Percentiles rank a stretch among this genome's conserved stretches.
Conservation (phyloP, 2,113 vertebrate species). For the Oriolus oriolus region DNA sequence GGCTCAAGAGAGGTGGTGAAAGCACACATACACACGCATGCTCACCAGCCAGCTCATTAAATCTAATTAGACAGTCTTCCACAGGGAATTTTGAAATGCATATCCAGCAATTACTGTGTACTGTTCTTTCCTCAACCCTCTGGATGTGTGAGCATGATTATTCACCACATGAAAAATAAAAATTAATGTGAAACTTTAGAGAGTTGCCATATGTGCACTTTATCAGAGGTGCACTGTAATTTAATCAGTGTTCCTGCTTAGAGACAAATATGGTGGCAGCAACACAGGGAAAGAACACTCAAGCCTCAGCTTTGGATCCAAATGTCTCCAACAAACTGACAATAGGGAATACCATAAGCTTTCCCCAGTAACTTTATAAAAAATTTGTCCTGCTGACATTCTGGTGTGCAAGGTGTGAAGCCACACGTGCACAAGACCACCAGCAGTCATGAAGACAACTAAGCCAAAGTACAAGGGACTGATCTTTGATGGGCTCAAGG, state of each 20-base stretch:
- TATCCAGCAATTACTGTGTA: constrained; percentile 5
- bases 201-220: not conserved
- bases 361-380: not conserved
- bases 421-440: not conserved
- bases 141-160: not conserved
- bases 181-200: not conserved
- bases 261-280: not conserved
- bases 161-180: constrained; percentile 18
- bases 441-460: not conserved
- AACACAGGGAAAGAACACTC: not conserved
- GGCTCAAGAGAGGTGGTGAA: not conserved
- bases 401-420: not conserved
- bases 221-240: not conserved
- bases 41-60: constrained; percentile 29
- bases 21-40: not conserved
- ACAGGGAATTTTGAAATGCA: constrained; percentile 16
- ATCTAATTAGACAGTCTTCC: constrained; percentile 37
- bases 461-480: not conserved
- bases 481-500: not conserved
- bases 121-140: constrained; percentile 4
- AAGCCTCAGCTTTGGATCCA: not conserved
- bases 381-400: not conserved
- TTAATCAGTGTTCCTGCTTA: not conserved
- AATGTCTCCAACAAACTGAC: not conserved
- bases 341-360: not conserved